A percentile compares a stretch with the other conserved stretches of the same genome.
Evolutionary conservation across 2,888 invertebrate species (phyloP).

Genomic region (Chalcosyrphus nemorum): DNA sequence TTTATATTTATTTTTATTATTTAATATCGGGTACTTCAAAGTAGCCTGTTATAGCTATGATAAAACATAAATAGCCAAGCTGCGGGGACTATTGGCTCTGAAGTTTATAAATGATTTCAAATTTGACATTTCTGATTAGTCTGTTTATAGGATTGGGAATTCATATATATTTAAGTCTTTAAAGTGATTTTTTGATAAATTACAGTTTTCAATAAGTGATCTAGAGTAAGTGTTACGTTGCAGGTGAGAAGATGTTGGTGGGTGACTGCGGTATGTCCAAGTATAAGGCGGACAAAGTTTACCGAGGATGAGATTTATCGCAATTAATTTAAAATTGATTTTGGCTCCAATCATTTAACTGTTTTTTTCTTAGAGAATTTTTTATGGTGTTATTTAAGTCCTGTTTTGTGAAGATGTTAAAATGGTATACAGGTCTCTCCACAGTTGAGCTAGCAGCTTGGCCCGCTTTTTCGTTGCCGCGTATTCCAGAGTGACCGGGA

Average conservation of each 20-base stretch:
- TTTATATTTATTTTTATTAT: too few species aligned
- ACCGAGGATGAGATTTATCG: background rate
- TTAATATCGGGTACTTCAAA: too few species aligned
- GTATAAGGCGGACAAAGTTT: too few species aligned
- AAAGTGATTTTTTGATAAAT: background rate
- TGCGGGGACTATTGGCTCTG: background rate
- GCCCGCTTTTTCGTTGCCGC: constrained; percentile 13
- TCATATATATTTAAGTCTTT: background rate
- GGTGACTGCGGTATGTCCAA: background rate
- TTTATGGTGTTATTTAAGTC: background rate
- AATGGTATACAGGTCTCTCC: too few species aligned
- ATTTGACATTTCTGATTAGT: background rate
- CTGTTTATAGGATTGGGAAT: background rate
- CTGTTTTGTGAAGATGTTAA: background rate
- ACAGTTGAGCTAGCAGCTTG: background rate
- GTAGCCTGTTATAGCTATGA: too few species aligned
- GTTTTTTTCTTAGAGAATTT: background rate
- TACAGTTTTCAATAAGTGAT: background rate
- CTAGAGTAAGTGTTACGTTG: background rate
- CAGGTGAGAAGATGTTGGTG: background rate
- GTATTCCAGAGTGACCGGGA: constrained; percentile 13
- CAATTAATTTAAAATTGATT: background rate
- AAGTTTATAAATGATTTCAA: background rate
- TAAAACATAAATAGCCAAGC: background rate
- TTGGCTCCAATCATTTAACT: background rate